Evolutionary conservation across 2,113 vertebrate genomes (phyloP), one percentile per base, ranked within the genome.

Genomic region (Corydoras maculifer): DNA sequence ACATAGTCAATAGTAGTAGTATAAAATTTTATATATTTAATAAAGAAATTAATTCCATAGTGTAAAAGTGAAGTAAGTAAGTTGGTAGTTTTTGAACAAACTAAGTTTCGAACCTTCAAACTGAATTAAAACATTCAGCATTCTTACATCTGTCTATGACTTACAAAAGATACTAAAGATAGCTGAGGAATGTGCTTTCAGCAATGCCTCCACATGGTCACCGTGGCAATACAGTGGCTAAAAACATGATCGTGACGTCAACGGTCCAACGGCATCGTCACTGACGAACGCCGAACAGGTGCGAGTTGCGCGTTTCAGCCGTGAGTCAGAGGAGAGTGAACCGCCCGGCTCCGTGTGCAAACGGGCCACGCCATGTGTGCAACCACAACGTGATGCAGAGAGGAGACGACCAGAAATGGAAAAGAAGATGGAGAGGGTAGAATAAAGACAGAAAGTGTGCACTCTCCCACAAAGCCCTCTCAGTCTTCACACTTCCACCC

Each of bases 401-500:
- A 66, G 63, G 32, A 70, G 25, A 62, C 30, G 12, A 25, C 9
- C 53, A 58, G n/a, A 57, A 58, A 71, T 0, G 18, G 14, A 30
- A 14, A 25, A 1, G 15, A 1, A 15, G 35, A 43, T 25, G 5
- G 13, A 53, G 48, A 35, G 58, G 53, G 48, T 25, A 58, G 48
- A 8, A 58, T 53, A 65, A 30, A 64, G 61, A 65, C 53, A 65
- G 7, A 65, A 48, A 60, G 18, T n/a, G 68, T 73, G 72, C 58
- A 67, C 64, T 69, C 60, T 68, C 76, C 63, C 49, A 74, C 59
- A 69, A 77, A 73, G 58, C 72, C 51, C 68, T 74, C 58, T 53
- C 72, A 78, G 63, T 78, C 69, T 78, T 78, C 72, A 78, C 76
- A 71, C 72, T 78, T 65, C 76, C 76, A 71, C 76, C 76, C 76